Evolutionary conservation across 2,113 vertebrate genomes (phyloP).

Genomic region (Nibea coibor): DNA sequence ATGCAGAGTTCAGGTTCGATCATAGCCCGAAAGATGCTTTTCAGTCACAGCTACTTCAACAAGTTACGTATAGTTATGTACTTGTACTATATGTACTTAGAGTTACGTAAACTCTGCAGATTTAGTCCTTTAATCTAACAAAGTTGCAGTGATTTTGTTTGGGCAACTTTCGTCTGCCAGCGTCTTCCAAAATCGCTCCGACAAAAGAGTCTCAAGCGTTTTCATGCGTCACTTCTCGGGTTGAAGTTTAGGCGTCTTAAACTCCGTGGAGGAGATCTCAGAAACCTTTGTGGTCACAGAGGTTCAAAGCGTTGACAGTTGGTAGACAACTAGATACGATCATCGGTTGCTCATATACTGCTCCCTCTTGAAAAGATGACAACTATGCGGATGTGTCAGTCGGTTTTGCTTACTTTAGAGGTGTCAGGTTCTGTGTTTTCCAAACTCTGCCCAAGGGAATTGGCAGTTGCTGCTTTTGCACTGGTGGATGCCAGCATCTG

Average conservation of each 20-base stretch:
- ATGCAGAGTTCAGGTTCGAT: neutral
- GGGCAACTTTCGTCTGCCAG: neutral
- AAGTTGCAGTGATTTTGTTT: neutral
- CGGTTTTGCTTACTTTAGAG: constrained; percentile 24
- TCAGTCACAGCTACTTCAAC: neutral
- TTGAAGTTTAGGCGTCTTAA: neutral
- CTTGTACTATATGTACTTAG: no score
- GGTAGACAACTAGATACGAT: neutral
- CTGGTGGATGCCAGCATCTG: neutral
- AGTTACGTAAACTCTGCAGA: neutral
- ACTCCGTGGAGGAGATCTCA: no score
- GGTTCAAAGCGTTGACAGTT: neutral
- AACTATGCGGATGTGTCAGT: constrained; percentile 46
- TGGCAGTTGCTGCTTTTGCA: constrained; percentile 7
- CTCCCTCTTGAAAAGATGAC: constrained; percentile 16
- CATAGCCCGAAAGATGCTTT: neutral
- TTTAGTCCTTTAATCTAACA: neutral
- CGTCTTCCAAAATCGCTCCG: neutral
- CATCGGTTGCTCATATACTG: neutral
- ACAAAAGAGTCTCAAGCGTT: neutral
- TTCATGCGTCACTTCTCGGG: neutral
- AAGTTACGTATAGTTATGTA: neutral
- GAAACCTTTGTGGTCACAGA: no score
- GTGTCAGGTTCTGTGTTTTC: constrained; percentile 34
- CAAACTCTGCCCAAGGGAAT: constrained; percentile 41